Conservation (phyloP, 1,140 invertebrate genomes). For the Brachionus koreanus region DNA sequence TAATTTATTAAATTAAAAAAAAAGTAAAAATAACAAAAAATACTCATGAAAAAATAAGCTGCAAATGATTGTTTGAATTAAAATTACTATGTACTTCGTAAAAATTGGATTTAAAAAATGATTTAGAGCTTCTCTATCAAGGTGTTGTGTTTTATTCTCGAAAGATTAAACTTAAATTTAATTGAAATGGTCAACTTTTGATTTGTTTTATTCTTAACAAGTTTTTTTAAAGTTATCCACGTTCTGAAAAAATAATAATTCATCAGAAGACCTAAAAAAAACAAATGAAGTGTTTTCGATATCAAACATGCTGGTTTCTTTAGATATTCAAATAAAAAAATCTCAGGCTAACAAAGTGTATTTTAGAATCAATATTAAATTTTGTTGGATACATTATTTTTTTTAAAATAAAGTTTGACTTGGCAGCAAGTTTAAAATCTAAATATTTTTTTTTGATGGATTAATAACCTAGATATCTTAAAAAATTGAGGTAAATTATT, state of each 20-base stretch:
- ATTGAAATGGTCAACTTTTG: constrained; percentile 8
- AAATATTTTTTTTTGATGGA: neutral
- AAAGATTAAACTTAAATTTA: neutral
- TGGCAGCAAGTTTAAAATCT: neutral
- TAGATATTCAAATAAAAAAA: neutral
- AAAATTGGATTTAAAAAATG: neutral
- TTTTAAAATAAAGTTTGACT: neutral
- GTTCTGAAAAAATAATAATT: neutral
- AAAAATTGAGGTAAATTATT: constrained; percentile 3
- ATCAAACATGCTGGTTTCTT: neutral
- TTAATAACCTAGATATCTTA: neutral
- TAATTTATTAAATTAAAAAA: too few species aligned
- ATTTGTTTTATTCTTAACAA: constrained; percentile 1
- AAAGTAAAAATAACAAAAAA: too few species aligned
- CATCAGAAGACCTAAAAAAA: neutral
- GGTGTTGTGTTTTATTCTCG: neutral
- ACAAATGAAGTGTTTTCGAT: neutral
- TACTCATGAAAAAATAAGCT: too few species aligned
- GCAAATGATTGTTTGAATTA: too few species aligned
- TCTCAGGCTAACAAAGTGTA: neutral
- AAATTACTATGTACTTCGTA: neutral
- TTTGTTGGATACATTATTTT: neutral
- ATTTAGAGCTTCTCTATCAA: neutral
- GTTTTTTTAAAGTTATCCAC: neutral
- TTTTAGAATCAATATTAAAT: neutral